Evolutionary conservation across 2,888 invertebrate genomes (phyloP), one percentile per base, ranked within the genome.

Genomic region (Eupithecia abbreviata): DNA sequence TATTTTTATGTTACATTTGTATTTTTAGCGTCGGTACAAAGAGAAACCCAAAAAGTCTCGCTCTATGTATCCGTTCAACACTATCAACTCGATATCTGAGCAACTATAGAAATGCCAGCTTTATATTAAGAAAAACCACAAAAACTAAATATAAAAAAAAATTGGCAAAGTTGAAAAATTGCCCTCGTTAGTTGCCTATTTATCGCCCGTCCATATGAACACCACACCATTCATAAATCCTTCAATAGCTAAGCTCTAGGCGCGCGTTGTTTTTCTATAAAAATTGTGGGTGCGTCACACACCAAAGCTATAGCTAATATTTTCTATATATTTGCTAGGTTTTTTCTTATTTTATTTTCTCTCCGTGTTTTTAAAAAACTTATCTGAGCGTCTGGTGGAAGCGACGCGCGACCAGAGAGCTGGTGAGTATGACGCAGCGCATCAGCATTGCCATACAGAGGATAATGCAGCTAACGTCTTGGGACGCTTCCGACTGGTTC

Each of bases 241-340:
- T 92, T 95, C 95, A 94, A 92, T 93, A 90, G 89, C 91, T 92
- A 93, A 94, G 94, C 93, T 93, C 88, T 90, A 83, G 86, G 88
- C 85, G 90, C 91, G 10, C 45, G 67, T 42, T 68, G 45, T 68
- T 68, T 67, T 43, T 45, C 45, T 66, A 42, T 66, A 78, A 82
- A 76, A 77, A 81, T 42, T 47, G 58, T 68, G 90, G 92, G 92
- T 92, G 92, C 92, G 93, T 93, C 91, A 15, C 42, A 7, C 66
- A 13, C 42, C 15, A 42, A 66, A 42, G 42, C 42, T 41, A 65
- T 62, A 62, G 9, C 18, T 65, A 2, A 15, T 42, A 13, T 42
- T 13, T 66, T 66, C 0, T 7, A 66, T 66, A 42, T 42, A 42
- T 3, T 42, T 15, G 4, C 6, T 15, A n/a, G 51, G 51, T 10